These are phyloP conservation scores for Lota lota DNA, from an alignment of 2,113 vertebrate species.

Conservation along the genomic window DNA sequence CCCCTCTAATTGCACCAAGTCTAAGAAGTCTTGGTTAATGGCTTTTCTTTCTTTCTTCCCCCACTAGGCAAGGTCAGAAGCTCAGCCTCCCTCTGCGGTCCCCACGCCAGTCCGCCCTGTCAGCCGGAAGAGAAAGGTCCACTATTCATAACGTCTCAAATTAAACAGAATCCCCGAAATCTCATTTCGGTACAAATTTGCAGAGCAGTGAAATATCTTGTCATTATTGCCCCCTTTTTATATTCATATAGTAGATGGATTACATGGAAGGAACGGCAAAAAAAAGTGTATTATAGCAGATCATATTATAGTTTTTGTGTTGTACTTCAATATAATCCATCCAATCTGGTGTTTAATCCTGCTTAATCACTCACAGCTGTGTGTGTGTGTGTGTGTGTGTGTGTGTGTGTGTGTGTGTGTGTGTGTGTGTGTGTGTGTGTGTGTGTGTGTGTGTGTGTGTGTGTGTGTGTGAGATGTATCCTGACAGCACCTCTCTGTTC, in stretches of 20 bases:
- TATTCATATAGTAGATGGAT: too few species aligned
- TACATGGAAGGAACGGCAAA: conserved; percentile 8
- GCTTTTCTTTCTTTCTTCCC: neutral
- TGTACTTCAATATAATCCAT: conserved; percentile 10
- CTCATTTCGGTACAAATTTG: conserved; percentile 3
- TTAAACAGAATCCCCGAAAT: too few species aligned
- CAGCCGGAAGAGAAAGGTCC: conserved; percentile 59
- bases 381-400: neutral
- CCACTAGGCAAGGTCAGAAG: conserved; percentile 10
- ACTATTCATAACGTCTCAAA: neutral
- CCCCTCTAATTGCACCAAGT: too few species aligned
- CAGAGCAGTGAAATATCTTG: conserved; percentile 1
- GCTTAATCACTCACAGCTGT: conserved; percentile 13
- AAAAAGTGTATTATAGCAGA: neutral
- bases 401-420: conserved; percentile 1
- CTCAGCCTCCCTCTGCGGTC: neutral
- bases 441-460: conserved; percentile 2
- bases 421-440: conserved; percentile 4
- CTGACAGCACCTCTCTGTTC: conserved; percentile 38
- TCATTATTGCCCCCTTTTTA: conserved; percentile 15
- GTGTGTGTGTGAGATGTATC: conserved; percentile 19
- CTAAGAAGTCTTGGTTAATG: neutral
- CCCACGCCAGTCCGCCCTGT: conserved; percentile 18
- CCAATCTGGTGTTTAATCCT: conserved; percentile 52
- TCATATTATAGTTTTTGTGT: conserved; percentile 5